Percentiles rank a stretch among this genome's conserved stretches.
phyloP scores from a whole-genome alignment of 2,797 vertebrate species.

The Tamandua tetradactyla region DNA sequence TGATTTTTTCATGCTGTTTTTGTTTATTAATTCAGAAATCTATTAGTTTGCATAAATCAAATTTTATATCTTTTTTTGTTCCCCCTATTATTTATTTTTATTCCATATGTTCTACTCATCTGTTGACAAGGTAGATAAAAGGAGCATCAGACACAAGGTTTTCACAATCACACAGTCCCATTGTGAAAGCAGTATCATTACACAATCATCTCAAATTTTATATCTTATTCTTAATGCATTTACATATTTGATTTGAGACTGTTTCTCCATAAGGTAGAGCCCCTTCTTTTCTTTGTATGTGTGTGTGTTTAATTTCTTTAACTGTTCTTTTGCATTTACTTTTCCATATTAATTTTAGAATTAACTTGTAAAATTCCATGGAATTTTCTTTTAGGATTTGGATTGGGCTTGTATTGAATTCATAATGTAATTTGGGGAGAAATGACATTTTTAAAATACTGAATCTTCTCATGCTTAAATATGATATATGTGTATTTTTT shows the following conservation, averaged over 20 bases:
- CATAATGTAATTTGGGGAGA: not conserved
- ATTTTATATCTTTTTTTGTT: not conserved
- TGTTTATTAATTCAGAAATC: too few relatives aligned
- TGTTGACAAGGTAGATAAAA: too few relatives aligned
- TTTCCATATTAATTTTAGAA: slow-evolving; percentile 18
- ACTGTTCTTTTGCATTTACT: not conserved
- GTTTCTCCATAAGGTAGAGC: not conserved
- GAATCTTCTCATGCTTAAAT: not conserved
- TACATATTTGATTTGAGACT: not conserved
- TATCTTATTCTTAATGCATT: slow-evolving; percentile 16
- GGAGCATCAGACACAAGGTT: too few relatives aligned
- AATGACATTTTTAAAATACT: not conserved
- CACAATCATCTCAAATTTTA: not conserved
- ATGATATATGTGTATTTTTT: not conserved
- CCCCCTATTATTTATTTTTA: too few relatives aligned
- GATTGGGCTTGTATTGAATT: not conserved
- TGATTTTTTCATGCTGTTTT: not conserved
- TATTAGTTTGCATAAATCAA: not conserved
- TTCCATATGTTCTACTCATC: too few relatives aligned
- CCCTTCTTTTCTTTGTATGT: not conserved
- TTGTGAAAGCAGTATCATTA: too few relatives aligned
- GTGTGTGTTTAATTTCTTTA: not conserved
- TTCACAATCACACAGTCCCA: too few relatives aligned
- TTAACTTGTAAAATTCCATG: not conserved
- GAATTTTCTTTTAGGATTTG: slow-evolving; percentile 5